Evolutionary conservation across 2,888 invertebrate species (phyloP).

Genomic region (Lithodes maja): DNA sequence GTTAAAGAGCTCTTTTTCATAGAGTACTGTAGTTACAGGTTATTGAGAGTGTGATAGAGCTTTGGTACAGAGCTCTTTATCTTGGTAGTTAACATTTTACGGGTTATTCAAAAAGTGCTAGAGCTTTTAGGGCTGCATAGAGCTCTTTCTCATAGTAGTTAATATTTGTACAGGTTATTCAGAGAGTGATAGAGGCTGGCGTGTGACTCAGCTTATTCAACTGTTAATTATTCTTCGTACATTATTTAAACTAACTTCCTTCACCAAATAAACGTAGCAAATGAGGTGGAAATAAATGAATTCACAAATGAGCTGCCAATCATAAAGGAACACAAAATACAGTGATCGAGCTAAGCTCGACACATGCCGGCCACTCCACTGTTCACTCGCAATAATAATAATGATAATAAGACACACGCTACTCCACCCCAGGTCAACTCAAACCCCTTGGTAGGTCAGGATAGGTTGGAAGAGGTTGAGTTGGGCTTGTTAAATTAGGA

Average conservation of each 20-base stretch:
- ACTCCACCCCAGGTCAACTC: too few relatives aligned
- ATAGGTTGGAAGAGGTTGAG: too few relatives aligned
- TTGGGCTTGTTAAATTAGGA: too few relatives aligned
- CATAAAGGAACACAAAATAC: not conserved
- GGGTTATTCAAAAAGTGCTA: too few relatives aligned
- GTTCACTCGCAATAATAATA: not conserved
- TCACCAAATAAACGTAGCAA: not conserved
- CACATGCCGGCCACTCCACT: not conserved
- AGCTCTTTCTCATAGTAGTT: not conserved
- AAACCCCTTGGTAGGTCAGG: too few relatives aligned
- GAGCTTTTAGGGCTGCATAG: not conserved
- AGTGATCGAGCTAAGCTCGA: not conserved
- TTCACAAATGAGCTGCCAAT: constrained; percentile 9
- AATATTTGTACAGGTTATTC: not conserved
- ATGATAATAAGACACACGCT: too few relatives aligned
- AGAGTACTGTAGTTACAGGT: too few relatives aligned
- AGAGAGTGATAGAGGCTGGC: constrained; percentile 38
- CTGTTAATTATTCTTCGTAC: not conserved
- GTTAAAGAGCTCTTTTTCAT: too few relatives aligned
- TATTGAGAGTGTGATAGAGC: too few relatives aligned
- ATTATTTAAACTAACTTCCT: not conserved
- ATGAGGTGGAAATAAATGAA: constrained; percentile 1
- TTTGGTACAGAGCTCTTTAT: too few relatives aligned
- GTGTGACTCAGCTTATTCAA: constrained; percentile 8
- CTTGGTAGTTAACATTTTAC: too few relatives aligned